Evolutionary conservation across 2,888 invertebrate genomes (phyloP).

Genomic region (Anorthoa munda): DNA sequence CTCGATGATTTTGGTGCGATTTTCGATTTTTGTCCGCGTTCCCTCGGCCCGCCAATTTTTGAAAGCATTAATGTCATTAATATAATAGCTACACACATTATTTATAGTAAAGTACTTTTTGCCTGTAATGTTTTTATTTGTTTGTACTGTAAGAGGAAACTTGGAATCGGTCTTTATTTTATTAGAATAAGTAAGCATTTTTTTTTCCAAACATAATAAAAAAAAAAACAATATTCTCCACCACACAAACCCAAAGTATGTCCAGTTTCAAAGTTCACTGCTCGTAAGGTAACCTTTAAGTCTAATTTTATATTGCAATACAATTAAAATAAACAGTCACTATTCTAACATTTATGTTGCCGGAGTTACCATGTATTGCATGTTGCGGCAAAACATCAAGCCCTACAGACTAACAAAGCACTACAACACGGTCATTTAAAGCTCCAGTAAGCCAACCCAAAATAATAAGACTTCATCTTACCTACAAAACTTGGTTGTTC

Average conservation of each 20-base stretch:
- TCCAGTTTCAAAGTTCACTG: constrained; percentile 8
- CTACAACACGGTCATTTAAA: constrained; percentile 4
- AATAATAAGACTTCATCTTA: constrained; percentile 6
- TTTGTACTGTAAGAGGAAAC: too few species aligned
- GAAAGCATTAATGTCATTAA: too few species aligned
- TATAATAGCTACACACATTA: too few species aligned
- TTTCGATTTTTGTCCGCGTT: too few species aligned
- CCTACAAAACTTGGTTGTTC: constrained; percentile 5
- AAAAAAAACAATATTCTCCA: neutral
- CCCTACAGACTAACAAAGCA: constrained; percentile 25
- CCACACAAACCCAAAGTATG: neutral
- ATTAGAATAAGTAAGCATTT: too few species aligned
- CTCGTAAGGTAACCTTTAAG: constrained; percentile 22
- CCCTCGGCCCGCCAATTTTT: too few species aligned
- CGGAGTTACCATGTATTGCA: constrained; percentile 14
- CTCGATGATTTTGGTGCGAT: too few species aligned
- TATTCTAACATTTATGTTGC: constrained; percentile 16
- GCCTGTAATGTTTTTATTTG: too few species aligned
- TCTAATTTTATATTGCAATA: neutral
- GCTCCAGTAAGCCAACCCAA: constrained; percentile 13
- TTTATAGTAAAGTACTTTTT: too few species aligned
- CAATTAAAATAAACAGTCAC: constrained; percentile 3
- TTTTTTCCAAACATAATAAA: too few species aligned
- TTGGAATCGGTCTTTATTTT: too few species aligned
- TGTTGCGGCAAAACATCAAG: neutral